Percentiles rank a stretch among this genome's conserved stretches.
phyloP scores from a whole-genome alignment of 2,113 vertebrate species.

The Podocnemis expansa region DNA sequence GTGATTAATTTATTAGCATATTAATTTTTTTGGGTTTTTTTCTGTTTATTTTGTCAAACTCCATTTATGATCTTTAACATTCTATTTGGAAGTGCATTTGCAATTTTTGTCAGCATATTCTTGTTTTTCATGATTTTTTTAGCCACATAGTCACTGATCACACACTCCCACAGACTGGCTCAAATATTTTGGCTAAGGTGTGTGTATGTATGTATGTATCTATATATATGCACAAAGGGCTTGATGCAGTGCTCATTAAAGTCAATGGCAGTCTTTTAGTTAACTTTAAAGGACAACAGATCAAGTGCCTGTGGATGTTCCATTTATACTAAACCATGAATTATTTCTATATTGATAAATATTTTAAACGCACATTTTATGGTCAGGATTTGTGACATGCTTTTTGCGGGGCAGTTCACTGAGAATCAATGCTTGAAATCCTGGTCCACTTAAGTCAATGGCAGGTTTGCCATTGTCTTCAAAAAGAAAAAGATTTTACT shows the following conservation, averaged over 20 bases:
- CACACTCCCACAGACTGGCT: background rate
- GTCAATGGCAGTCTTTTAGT: background rate
- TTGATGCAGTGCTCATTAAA: background rate
- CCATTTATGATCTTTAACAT: background rate
- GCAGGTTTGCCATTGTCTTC: background rate
- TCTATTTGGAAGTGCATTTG: background rate
- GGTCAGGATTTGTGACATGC: accelerated
- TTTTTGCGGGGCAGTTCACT: background rate
- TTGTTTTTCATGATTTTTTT: background rate
- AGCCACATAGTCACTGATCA: background rate
- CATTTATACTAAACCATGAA: background rate
- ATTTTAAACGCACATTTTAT: accelerated
- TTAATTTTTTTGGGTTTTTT: background rate
- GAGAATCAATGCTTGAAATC: background rate
- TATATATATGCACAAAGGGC: background rate
- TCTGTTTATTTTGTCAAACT: background rate
- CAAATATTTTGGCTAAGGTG: slow-evolving; percentile 3
- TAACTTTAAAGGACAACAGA: background rate
- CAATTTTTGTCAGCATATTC: background rate
- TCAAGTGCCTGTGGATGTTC: background rate
- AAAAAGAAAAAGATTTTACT: background rate
- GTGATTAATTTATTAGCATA: background rate
- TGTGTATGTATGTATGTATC: too few species aligned
- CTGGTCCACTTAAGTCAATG: background rate
- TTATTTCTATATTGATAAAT: background rate